Percentiles rank a stretch among this genome's conserved stretches.
These are phyloP conservation scores for Orius insidiosus DNA, from an alignment of 1,140 invertebrate species.

Conservation along the genomic window DNA sequence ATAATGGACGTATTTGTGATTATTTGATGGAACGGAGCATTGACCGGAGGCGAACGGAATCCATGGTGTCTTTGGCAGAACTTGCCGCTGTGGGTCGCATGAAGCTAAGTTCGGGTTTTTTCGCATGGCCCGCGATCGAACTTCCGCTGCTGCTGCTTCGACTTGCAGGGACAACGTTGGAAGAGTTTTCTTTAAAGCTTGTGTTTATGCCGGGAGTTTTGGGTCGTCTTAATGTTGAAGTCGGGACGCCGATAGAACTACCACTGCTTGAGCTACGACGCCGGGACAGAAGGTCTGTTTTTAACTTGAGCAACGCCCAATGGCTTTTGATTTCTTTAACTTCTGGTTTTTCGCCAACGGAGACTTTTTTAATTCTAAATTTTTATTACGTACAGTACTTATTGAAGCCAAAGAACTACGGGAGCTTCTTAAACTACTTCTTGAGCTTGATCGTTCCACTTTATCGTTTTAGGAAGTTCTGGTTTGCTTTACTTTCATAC, in stretches of 20 bases:
- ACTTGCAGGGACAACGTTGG: slow-evolving; percentile 40
- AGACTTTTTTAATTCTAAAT: slow-evolving; percentile 23
- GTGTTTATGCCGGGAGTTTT: slow-evolving; percentile 21
- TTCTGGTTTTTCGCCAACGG: slow-evolving; percentile 23
- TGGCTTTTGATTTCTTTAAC: slow-evolving; percentile 25
- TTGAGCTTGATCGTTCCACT: slow-evolving; percentile 42
- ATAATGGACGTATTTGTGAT: not conserved
- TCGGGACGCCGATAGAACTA: slow-evolving; percentile 36
- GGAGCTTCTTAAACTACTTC: slow-evolving; percentile 60
- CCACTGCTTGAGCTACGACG: slow-evolving; percentile 53
- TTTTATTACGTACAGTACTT: slow-evolving; percentile 50
- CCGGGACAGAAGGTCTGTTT: slow-evolving; percentile 32
- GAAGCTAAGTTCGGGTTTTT: slow-evolving; percentile 30
- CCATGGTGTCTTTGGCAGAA: slow-evolving; percentile 33
- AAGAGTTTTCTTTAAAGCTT: slow-evolving; percentile 25
- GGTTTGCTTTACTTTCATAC: not conserved
- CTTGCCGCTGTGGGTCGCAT: slow-evolving; percentile 44
- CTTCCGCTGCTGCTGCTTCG: slow-evolving; percentile 54
- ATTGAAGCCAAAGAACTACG: slow-evolving; percentile 63
- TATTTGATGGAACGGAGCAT: slow-evolving; percentile 19
- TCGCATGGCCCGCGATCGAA: slow-evolving; percentile 28
- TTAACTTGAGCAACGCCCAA: slow-evolving; percentile 20
- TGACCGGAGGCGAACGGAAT: slow-evolving; percentile 15
- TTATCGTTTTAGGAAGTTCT: slow-evolving; percentile 12
- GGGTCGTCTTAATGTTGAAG: slow-evolving; percentile 21